Evolutionary conservation across 2,888 invertebrate genomes (phyloP), one percentile per base, ranked within the genome.

Genomic region (Drosophila incognita): DNA sequence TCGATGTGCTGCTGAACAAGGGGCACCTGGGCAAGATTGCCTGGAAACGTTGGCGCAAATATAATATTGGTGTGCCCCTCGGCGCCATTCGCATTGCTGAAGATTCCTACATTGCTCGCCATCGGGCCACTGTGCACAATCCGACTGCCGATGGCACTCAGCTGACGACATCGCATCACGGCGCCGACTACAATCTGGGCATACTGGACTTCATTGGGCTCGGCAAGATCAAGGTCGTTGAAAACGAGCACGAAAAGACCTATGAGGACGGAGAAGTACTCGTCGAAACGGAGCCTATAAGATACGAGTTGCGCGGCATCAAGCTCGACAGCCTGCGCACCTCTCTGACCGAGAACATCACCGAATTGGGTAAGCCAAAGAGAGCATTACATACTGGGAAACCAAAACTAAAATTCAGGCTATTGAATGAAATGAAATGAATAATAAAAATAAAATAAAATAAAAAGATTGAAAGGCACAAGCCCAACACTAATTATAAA

Each of bases 41-140:
- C 74, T 98, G 98, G 97, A 94, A 94, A 51, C 93, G 94, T n/a
- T 97, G 97, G 96, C 94, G 94, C 77, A 96, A 95, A 92, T 97
- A 95, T 90, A 93, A 93, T 81, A 94, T 94, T 2, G 92, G 93
- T 15, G 94, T 95, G 70, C 96, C 96, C 0, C 94, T 94, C 69
- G 97, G 97, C 8, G 95, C 96, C 15, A 91, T 93, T 38, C 91
- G 91, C 67, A 96, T 97, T 15, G 91, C 90, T 13, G 92, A 92
- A 38, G 90, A 92, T 36, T 77, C 91, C 35, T 95, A 93, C 81
- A 94, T 95, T 10, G 95, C 94, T 0, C 91, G 94, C 4, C 93
- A 93, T 76, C 83, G 84, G 57, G 78, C 91, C 15, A 42, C 11
- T 13, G 64, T 79, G 61, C 71, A 69, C 4, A 60, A 63, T 10